Evolutionary conservation across 1,140 invertebrate genomes (phyloP), one percentile per base, ranked within the genome.

Genomic region (Agrypnia vestita): DNA sequence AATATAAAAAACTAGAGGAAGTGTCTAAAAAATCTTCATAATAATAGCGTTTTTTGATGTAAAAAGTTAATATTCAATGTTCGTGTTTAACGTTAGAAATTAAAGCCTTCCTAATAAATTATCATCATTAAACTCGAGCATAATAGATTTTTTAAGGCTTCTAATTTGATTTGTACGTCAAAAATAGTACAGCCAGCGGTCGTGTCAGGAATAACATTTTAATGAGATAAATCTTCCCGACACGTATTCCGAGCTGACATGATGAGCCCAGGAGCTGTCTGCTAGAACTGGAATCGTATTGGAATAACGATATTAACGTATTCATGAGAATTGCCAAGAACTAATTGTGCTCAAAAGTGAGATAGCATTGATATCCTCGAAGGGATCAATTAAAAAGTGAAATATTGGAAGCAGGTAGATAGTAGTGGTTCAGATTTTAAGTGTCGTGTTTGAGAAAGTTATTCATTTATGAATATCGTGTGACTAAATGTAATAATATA

Each of bases 301-400:
- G 55, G 55, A 59, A 19, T 21, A 19, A n/a, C 35, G 13, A 35
- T 62, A 62, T 64, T 64, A 64, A 64, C 61, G 35, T 64, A 64
- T 64, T 35, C 61, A 64, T 64, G 61, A 64, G 61, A 64, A 25
- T 25, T 64, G 35, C 35, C 21, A 8, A n/a, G 25, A 19, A 25
- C 25, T 64, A 64, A 64, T 64, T 64, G 61, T 64, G 61, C 6
- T 35, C 61, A 21, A 59, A 35, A 64, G 61, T 64, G 61, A 64
- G 19, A 64, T 13, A 64, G n/a, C 35, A 64, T 64, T 43, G 61
- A 64, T 43, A 25, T 13, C 25, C 11, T 25, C 11, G 8, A 13
- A 35, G 35, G 21, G 8, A 4, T 62, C 25, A 10, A 51, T 13
- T 13, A 51, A 51, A 51, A 51, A 51, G 49, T 15, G 11, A 13